phyloP scores from a whole-genome alignment of 2,113 vertebrate species.

The Maccullochella peelii region DNA sequence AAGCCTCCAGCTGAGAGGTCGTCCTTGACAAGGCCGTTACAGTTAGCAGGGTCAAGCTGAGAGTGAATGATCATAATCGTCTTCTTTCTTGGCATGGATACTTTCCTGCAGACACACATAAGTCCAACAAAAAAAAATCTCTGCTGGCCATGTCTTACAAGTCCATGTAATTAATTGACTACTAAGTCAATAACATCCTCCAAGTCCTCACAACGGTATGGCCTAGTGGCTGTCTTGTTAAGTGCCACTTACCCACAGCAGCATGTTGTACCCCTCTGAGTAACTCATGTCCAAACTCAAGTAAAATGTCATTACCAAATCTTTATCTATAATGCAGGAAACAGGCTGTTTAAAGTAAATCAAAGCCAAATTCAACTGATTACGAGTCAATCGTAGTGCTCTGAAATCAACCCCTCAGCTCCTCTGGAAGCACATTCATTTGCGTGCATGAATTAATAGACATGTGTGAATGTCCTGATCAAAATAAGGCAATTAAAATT shows the following conservation, averaged over 20 bases:
- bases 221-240: background rate
- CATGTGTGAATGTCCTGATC: background rate
- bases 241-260: background rate
- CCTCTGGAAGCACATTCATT: background rate
- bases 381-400: background rate
- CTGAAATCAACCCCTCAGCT: background rate
- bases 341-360: constrained; percentile 2
- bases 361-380: background rate
- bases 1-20: background rate
- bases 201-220: background rate
- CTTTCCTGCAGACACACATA: background rate
- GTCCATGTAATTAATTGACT: background rate
- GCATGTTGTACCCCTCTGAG: background rate
- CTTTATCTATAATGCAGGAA: background rate
- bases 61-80: constrained; percentile 14
- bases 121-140: background rate
- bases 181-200: background rate
- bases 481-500: background rate
- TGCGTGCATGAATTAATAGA: background rate
- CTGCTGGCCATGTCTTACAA: background rate
- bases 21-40: constrained; percentile 12
- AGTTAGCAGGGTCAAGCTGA: constrained; percentile 21
- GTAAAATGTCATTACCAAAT: background rate
- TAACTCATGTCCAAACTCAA: background rate
- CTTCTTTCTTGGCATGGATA: background rate